Conservation (phyloP, 1,140 invertebrate genomes). For the Spodoptera frugiperda region DNA sequence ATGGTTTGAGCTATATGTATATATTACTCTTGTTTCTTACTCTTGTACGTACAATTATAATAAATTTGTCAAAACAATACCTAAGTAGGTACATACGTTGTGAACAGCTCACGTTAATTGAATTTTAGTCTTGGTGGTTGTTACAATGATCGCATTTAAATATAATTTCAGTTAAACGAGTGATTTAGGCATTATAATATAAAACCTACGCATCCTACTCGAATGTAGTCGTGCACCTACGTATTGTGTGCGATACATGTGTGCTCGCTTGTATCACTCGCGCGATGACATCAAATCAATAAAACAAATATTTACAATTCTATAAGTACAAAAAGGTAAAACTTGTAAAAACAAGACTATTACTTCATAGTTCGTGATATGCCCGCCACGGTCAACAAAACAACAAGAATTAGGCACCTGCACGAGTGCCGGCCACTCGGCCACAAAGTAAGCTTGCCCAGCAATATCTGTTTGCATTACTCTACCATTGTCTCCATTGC, state of each 20-base stretch:
- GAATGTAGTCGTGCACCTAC: conserved; percentile 52
- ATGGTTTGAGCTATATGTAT: conserved; percentile 83
- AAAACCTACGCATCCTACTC: conserved; percentile 56
- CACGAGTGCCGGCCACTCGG: conserved; percentile 10
- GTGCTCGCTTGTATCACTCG: conserved; percentile 43
- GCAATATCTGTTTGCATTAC: conserved; percentile 17
- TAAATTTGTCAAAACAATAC: conserved; percentile 58
- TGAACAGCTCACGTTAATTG: conserved; percentile 53
- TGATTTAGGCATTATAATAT: conserved; percentile 52
- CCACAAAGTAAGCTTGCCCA: conserved; percentile 15
- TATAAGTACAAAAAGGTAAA: conserved; percentile 43
- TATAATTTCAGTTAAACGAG: conserved; percentile 46
- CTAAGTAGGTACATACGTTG: conserved; percentile 48
- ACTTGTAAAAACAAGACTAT: conserved; percentile 39
- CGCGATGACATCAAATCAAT: conserved; percentile 33
- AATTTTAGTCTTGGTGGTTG: conserved; percentile 54
- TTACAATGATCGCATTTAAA: conserved; percentile 51
- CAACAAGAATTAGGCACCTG: conserved; percentile 30
- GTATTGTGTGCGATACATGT: conserved; percentile 42
- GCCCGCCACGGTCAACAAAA: conserved; percentile 43
- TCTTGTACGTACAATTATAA: conserved; percentile 60
- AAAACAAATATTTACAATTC: conserved; percentile 43
- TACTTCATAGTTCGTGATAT: conserved; percentile 50
- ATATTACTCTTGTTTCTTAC: conserved; percentile 65
- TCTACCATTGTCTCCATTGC: conserved; percentile 31